phyloP scores from a whole-genome alignment of 2,113 vertebrate species.

The Ptyas mucosa region DNA sequence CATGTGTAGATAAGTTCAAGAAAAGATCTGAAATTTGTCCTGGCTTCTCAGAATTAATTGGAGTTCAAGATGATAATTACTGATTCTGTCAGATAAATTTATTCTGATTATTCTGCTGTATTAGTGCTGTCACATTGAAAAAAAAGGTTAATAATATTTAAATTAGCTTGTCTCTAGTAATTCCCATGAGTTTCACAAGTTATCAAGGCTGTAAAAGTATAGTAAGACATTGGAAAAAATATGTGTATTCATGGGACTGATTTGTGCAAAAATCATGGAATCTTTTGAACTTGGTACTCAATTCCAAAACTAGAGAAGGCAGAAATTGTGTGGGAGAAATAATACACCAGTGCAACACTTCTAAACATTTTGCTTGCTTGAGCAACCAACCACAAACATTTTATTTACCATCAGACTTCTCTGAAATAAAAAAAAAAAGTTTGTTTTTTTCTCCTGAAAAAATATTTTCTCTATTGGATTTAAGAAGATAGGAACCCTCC shows the following conservation, averaged over 20 bases:
- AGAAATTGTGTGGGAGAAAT: background rate
- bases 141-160: conserved; percentile 59
- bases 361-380: background rate
- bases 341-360: background rate
- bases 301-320: background rate
- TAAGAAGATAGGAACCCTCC: background rate
- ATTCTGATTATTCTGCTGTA: conserved; percentile 64
- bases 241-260: background rate
- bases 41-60: conserved; percentile 55
- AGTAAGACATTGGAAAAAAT: background rate
- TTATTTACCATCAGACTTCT: background rate
- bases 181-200: conserved; percentile 56
- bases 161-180: conserved; percentile 62
- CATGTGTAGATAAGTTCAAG: background rate
- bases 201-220: background rate
- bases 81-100: conserved; percentile 63
- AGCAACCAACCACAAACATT: background rate
- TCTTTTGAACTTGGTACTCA: background rate
- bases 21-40: conserved; percentile 34
- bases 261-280: background rate
- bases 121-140: conserved; percentile 59
- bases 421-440: background rate
- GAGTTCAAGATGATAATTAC: conserved; percentile 62
- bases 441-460: background rate
- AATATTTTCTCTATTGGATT: background rate